Percentiles rank a stretch among this genome's conserved stretches.
Evolutionary conservation across 2,888 invertebrate genomes (phyloP).

Genomic region (Lasioglossum vierecki): DNA sequence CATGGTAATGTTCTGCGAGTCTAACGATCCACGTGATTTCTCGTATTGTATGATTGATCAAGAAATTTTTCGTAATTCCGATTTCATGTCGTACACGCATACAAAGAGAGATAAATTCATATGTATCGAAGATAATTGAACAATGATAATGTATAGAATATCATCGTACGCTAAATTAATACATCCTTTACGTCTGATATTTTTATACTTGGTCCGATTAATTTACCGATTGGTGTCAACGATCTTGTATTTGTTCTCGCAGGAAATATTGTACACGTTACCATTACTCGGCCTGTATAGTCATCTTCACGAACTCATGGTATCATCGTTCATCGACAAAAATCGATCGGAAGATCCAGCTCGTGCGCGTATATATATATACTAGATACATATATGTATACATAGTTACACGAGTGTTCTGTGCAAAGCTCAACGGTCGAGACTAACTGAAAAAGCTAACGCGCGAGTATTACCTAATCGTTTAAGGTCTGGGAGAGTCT

Average conservation of each 20-base stretch:
- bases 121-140: not conserved
- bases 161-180: not conserved
- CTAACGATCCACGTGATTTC: slow-evolving; percentile 10
- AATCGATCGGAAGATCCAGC: slow-evolving; percentile 16
- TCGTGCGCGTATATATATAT: not conserved
- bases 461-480: slow-evolving; percentile 3
- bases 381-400: not conserved
- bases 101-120: not conserved
- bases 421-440: slow-evolving; percentile 14
- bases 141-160: slow-evolving; percentile 8
- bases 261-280: slow-evolving; percentile 2
- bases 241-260: not conserved
- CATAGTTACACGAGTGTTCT: slow-evolving; percentile 6
- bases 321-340: slow-evolving; percentile 14
- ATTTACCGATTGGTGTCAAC: not conserved
- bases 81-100: not conserved
- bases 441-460: not conserved
- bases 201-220: not conserved
- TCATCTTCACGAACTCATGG: not conserved
- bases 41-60: not conserved
- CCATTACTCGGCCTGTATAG: slow-evolving; percentile 13
- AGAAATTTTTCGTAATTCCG: not conserved
- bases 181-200: not conserved
- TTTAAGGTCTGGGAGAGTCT: slow-evolving; percentile 12
- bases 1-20: slow-evolving; percentile 1